phyloP scores from a whole-genome alignment of 1,140 invertebrate genomes.

The Euschistus heros region DNA sequence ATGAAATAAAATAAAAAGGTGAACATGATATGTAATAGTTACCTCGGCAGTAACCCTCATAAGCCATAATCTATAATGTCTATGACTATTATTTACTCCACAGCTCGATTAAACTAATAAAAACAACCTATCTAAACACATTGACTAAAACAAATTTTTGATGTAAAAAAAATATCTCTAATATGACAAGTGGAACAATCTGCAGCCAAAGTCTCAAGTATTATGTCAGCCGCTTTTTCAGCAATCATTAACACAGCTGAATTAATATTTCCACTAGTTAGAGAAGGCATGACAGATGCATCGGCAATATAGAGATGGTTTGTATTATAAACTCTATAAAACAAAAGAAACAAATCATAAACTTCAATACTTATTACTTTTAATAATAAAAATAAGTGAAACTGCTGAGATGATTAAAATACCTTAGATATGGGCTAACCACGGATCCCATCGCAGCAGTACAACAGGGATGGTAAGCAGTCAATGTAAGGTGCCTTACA shows the following conservation, averaged over 20 bases:
- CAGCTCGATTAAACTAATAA: too few species aligned
- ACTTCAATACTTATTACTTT: too few species aligned
- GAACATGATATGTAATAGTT: too few species aligned
- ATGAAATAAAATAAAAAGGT: too few species aligned
- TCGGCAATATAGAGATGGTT: constrained; percentile 35
- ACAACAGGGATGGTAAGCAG: constrained; percentile 70
- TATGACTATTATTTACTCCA: too few species aligned
- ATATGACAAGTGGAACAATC: neutral
- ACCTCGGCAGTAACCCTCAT: too few species aligned
- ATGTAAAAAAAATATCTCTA: neutral
- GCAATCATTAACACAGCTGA: constrained; percentile 41
- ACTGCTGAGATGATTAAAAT: neutral
- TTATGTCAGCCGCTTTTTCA: constrained; percentile 42
- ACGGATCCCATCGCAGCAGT: constrained; percentile 35
- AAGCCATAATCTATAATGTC: too few species aligned
- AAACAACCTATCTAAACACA: too few species aligned
- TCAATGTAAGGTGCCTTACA: constrained; percentile 70
- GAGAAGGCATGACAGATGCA: constrained; percentile 35
- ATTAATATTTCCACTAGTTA: constrained; percentile 35
- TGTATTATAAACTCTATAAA: constrained; percentile 35
- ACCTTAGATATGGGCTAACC: neutral
- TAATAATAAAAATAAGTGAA: neutral
- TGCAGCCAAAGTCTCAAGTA: constrained; percentile 29
- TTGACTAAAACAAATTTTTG: neutral
- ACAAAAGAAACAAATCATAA: neutral